These are phyloP conservation scores for Tyrophagus putrescentiae DNA, from an alignment of 1,140 invertebrate species.

Conservation along the genomic window DNA sequence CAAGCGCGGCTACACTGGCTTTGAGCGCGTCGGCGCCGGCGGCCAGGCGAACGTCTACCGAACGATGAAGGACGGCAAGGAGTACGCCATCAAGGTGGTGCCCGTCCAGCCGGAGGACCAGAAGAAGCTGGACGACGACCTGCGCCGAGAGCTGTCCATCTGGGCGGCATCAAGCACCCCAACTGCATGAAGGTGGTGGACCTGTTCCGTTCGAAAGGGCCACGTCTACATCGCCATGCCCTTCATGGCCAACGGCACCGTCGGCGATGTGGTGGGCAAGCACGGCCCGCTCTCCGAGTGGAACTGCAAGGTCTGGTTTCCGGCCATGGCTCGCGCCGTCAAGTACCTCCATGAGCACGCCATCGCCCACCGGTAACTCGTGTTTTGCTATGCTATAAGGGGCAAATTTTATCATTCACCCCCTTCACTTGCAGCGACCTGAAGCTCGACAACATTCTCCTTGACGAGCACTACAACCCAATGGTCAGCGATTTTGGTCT, in stretches of 20 bases:
- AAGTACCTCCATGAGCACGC: constrained; percentile 9
- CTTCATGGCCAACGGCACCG: constrained; percentile 13
- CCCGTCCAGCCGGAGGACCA: background rate
- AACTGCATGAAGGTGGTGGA: constrained; percentile 15
- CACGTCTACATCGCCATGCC: constrained; percentile 22
- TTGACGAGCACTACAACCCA: constrained; percentile 18
- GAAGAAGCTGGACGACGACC: no score
- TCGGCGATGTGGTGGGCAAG: constrained; percentile 18
- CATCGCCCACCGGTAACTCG: constrained; percentile 22
- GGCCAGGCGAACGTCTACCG: constrained; percentile 18
- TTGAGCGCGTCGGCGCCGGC: constrained; percentile 19
- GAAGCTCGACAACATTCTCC: constrained; percentile 23
- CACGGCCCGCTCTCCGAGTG: constrained; percentile 16
- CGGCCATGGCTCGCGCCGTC: constrained; percentile 18
- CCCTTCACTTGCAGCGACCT: no score
- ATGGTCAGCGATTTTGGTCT: constrained; percentile 24
- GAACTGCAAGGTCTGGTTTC: constrained; percentile 7
- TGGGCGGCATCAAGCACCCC: constrained; percentile 3
- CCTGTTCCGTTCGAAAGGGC: background rate
- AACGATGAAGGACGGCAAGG: constrained; percentile 12
- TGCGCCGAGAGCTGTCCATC: constrained; percentile 22
- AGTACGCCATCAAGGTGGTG: constrained; percentile 17
- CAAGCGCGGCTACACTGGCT: constrained; percentile 2
- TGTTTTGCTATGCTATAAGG: no score
- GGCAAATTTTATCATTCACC: no score